phyloP scores from a whole-genome alignment of 2,888 invertebrate species.

The Polydesmus complanatus region DNA sequence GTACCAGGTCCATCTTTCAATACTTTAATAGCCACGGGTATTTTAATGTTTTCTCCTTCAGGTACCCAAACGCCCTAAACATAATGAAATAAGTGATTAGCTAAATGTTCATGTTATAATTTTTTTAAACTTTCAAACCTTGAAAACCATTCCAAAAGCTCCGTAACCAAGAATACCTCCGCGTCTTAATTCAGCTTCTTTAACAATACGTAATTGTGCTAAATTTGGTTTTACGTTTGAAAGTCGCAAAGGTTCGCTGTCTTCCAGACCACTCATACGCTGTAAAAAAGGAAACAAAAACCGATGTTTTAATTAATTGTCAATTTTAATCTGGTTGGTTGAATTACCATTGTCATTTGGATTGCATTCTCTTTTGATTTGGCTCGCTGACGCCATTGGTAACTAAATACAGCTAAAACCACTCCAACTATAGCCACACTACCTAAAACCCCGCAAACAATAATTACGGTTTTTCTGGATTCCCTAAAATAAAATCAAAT shows the following conservation, averaged over 20 bases:
- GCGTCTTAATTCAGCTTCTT: constrained; percentile 78
- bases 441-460: constrained; percentile 37
- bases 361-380: constrained; percentile 80
- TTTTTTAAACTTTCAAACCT: too few species aligned
- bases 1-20: constrained; percentile 60
- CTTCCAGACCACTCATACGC: constrained; percentile 61
- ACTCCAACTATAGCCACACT: constrained; percentile 40
- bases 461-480: constrained; percentile 26
- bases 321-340: too few species aligned
- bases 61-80: constrained; percentile 76
- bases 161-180: constrained; percentile 44
- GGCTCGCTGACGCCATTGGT: constrained; percentile 58
- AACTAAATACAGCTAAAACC: constrained; percentile 31
- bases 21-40: constrained; percentile 98
- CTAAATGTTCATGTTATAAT: too few species aligned
- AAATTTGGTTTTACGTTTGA: constrained; percentile 87
- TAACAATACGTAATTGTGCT: constrained; percentile 79
- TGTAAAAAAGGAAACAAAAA: constrained; percentile 3
- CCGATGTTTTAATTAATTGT: too few species aligned
- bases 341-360: constrained; percentile 67
- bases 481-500: constrained; percentile 21
- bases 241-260: constrained; percentile 77
- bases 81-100: constrained; percentile 17
- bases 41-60: constrained; percentile 78
- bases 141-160: constrained; percentile 92